Evolutionary conservation across 2,113 vertebrate species (phyloP), one percentile per base, ranked within the genome.

Genomic region (Eclectus roratus): DNA sequence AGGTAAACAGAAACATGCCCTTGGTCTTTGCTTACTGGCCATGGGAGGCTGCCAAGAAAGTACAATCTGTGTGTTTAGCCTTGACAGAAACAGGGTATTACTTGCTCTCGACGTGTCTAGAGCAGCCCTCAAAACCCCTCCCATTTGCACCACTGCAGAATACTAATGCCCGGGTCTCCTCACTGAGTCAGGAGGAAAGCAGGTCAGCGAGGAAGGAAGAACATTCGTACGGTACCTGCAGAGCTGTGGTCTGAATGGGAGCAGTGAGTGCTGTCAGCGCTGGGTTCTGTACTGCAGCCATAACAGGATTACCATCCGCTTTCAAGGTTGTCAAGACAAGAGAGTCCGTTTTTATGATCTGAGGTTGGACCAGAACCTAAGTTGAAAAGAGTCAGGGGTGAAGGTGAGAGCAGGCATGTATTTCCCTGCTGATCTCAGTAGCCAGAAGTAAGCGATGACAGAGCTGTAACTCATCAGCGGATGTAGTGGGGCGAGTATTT

Each of bases 291-390:
- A 99, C 98, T 2, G 99, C 97, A 0, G 99, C 98, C 97, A 99
- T 98, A 46, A 99, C 98, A 17, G 99, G 99, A 33, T 98, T 99
- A 50, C 99, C 99, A 6, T 99, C 99, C 7, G 99, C 96, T 89
- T 99, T 99, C 91, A 99, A 95, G 4, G 99, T 99, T 5, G 99
- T 99, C 94, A 99, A 96, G 90, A 99, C 99, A 85, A 99, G 97
- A 16, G 99, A 99, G 91, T 99, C 99, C 0, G 99, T 99, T 97
- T 99, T 99, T 88, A 99, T 98, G 95, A 99, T 99, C 97, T 99
- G 99, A 78, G 99, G 99, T 73, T 99, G 99, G 81, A 99, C 98
- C 73, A 99, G 97, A 89, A 99, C 98, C 99, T 99, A 72, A 11
- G 28, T 44, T 33, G 66, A 71, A 74, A 58, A 73, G 41, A 90